Conservation (phyloP, 2,113 vertebrate genomes). For the Phrynocephalus versicolor region DNA sequence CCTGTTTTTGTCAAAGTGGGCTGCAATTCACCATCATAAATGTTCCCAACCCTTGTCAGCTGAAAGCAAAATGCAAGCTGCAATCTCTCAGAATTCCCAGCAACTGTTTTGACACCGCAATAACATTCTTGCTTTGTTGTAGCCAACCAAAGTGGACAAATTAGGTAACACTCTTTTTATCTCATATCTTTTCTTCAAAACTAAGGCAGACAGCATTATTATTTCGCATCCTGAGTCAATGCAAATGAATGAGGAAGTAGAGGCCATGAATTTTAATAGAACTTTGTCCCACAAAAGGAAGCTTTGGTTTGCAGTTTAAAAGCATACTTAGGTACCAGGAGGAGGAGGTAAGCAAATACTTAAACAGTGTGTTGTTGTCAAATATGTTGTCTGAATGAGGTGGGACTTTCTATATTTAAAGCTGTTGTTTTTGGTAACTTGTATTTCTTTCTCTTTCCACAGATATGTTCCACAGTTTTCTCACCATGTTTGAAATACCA, state of each 20-base stretch:
- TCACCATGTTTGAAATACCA: neutral
- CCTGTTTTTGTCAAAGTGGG: too few species aligned
- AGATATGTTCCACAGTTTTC: neutral
- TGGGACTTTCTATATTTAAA: neutral
- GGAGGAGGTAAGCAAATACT: neutral
- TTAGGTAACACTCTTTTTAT: neutral
- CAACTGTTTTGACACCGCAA: neutral
- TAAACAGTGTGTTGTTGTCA: neutral
- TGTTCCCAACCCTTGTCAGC: neutral
- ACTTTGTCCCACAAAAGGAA: neutral
- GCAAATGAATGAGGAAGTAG: neutral
- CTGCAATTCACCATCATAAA: too few species aligned
- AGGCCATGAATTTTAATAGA: neutral
- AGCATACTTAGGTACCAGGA: neutral
- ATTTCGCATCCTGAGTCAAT: neutral
- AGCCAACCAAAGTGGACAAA: neutral
- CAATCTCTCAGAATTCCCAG: neutral
- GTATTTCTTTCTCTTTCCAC: constrained; percentile 6
- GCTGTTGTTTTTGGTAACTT: neutral
- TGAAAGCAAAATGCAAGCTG: neutral
- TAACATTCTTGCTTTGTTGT: neutral
- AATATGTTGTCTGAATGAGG: neutral
- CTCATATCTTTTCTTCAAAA: neutral
- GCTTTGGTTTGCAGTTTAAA: neutral
- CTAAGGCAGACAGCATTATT: neutral